phyloP scores from a whole-genome alignment of 2,113 vertebrate species.

The Climacteris rufus region DNA sequence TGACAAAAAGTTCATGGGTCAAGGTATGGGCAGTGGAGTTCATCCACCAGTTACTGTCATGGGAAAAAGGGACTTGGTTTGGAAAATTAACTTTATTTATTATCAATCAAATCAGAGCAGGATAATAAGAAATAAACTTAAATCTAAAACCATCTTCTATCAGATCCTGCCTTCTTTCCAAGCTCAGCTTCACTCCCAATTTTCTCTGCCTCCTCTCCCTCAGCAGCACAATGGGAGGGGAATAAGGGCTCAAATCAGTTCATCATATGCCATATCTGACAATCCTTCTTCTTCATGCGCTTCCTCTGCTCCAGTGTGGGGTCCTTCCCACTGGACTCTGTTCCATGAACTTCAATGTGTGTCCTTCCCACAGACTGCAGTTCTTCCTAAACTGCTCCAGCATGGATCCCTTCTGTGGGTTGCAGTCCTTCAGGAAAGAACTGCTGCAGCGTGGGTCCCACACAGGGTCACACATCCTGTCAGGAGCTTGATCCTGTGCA shows the following conservation, averaged over 20 bases:
- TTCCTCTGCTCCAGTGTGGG: background rate
- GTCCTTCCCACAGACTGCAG: background rate
- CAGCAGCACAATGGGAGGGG: background rate
- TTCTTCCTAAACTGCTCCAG: background rate
- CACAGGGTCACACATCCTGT: background rate
- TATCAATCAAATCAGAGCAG: background rate
- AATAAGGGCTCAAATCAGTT: background rate
- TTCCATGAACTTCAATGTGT: too few species aligned
- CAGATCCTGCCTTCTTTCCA: background rate
- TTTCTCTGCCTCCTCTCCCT: background rate
- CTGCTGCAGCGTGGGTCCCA: accelerated
- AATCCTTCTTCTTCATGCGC: background rate
- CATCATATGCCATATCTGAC: accelerated
- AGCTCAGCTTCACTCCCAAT: background rate
- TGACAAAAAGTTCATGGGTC: background rate
- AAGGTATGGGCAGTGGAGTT: background rate
- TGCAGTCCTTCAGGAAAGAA: background rate
- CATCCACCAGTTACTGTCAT: background rate
- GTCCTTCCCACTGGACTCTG: background rate
- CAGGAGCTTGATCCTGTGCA: background rate
- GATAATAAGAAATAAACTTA: background rate
- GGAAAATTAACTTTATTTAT: background rate
- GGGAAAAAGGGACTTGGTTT: background rate
- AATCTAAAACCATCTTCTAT: background rate
- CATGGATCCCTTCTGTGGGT: background rate